phyloP scores from a whole-genome alignment of 2,888 invertebrate genomes.

The Tolmerus cingulatus region DNA sequence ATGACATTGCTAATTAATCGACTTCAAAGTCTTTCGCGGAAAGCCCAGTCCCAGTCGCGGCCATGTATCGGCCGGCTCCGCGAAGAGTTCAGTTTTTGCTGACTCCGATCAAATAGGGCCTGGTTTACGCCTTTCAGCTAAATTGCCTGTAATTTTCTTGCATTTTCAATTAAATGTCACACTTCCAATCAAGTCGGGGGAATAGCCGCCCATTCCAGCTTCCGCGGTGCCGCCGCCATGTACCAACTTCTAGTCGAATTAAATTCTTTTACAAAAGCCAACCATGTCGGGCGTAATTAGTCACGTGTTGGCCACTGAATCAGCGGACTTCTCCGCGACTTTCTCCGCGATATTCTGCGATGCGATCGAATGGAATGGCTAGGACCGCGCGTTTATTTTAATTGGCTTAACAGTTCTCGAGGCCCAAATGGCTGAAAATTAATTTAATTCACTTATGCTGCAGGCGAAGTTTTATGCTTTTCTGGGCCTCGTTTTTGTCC shows the following conservation, averaged over 20 bases:
- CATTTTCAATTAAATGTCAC: constrained; percentile 34
- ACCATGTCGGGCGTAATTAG: neutral
- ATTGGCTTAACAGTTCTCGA: neutral
- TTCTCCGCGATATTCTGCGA: neutral
- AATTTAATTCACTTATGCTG: neutral
- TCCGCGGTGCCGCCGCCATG: neutral
- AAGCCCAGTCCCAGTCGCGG: neutral
- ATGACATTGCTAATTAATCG: constrained; percentile 55
- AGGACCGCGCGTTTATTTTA: neutral
- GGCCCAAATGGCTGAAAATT: neutral
- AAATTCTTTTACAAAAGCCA: neutral
- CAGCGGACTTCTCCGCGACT: neutral
- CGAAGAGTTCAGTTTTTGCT: neutral
- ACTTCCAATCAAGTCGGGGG: neutral
- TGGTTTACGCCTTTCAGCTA: constrained; percentile 27
- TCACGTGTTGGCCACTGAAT: constrained; percentile 6
- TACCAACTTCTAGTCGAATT: neutral
- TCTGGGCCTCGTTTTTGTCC: neutral
- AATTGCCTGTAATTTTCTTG: constrained; percentile 33
- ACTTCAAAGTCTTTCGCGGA: constrained; percentile 50
- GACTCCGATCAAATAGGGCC: neutral
- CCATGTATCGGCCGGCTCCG: neutral
- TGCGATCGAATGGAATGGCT: neutral
- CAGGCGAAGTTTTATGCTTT: neutral
- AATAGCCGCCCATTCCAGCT: neutral